Evolutionary conservation across 2,888 invertebrate genomes (phyloP).

Genomic region (Philereme transversata): DNA sequence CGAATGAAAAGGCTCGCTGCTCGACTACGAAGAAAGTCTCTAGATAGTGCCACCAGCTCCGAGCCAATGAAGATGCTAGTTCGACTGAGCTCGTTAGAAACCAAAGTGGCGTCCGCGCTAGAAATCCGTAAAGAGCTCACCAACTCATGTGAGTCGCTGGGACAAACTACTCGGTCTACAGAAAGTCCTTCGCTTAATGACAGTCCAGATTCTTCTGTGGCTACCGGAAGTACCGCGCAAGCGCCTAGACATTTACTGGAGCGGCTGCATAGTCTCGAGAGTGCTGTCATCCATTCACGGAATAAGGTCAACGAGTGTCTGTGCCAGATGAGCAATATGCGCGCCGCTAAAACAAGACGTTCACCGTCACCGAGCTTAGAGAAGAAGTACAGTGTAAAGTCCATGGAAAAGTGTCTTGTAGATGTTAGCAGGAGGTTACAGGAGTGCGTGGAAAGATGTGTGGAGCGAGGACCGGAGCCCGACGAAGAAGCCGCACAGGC

Average conservation of each 20-base stretch:
- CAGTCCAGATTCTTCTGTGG: slow-evolving; percentile 54
- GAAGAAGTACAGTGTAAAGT: slow-evolving; percentile 84
- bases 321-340: slow-evolving; percentile 85
- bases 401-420: slow-evolving; percentile 86
- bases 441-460: slow-evolving; percentile 84
- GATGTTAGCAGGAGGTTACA: slow-evolving; percentile 86
- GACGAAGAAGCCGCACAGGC: slow-evolving; percentile 84
- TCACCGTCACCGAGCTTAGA: slow-evolving; percentile 87
- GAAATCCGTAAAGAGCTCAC: slow-evolving; percentile 72
- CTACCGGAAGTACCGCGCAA: slow-evolving; percentile 73
- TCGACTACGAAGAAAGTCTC: slow-evolving; percentile 87
- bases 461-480: slow-evolving; percentile 58
- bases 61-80: slow-evolving; percentile 92
- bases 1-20: slow-evolving; percentile 81
- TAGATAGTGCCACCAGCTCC: slow-evolving; percentile 90
- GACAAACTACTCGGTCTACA: slow-evolving; percentile 67
- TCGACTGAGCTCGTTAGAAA: slow-evolving; percentile 89
- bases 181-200: slow-evolving; percentile 65
- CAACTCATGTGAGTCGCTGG: slow-evolving; percentile 84
- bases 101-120: slow-evolving; percentile 87
- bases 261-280: slow-evolving; percentile 85
- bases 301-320: slow-evolving; percentile 88
- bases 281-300: slow-evolving; percentile 85
- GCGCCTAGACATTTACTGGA: slow-evolving; percentile 83
- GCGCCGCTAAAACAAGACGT: slow-evolving; percentile 85